These are phyloP conservation scores for Platypus cylindrus DNA, from an alignment of 2,888 invertebrate genomes.

Conservation along the genomic window DNA sequence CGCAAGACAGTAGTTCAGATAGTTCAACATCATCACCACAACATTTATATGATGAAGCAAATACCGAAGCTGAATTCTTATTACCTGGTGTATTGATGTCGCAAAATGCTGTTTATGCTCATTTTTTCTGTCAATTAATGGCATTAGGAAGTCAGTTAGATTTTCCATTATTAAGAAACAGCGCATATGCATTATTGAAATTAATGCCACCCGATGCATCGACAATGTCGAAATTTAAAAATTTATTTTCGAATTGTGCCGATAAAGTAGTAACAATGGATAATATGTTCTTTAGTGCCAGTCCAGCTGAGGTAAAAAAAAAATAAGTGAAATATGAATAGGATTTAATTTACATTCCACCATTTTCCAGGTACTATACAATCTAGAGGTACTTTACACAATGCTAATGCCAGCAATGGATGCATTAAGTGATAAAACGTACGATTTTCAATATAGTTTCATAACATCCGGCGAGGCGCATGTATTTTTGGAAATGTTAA, in stretches of 20 bases:
- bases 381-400: slow-evolving; percentile 54
- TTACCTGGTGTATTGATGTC: slow-evolving; percentile 87
- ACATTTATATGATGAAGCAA: slow-evolving; percentile 67
- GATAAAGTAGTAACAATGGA: slow-evolving; percentile 42
- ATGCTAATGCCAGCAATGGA: slow-evolving; percentile 82
- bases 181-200: slow-evolving; percentile 65
- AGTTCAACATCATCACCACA: slow-evolving; percentile 90
- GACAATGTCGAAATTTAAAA: slow-evolving; percentile 42
- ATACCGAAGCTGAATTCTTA: slow-evolving; percentile 73
- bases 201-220: slow-evolving; percentile 59
- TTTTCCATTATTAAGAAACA: slow-evolving; percentile 70
- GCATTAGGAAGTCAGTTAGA: slow-evolving; percentile 76
- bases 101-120: slow-evolving; percentile 61
- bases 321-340: too few relatives aligned
- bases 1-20: slow-evolving; percentile 88
- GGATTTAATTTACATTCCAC: not conserved
- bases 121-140: slow-evolving; percentile 75
- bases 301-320: slow-evolving; percentile 58
- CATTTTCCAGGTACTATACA: slow-evolving; percentile 62
- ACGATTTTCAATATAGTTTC: slow-evolving; percentile 57
- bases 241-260: slow-evolving; percentile 38
- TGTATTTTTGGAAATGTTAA: slow-evolving; percentile 64
- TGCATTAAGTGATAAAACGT: slow-evolving; percentile 59
- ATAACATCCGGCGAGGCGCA: slow-evolving; percentile 53
- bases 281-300: slow-evolving; percentile 53